Evolutionary conservation across 2,888 invertebrate species (phyloP).

Genomic region (Cartodere bifasciata): DNA sequence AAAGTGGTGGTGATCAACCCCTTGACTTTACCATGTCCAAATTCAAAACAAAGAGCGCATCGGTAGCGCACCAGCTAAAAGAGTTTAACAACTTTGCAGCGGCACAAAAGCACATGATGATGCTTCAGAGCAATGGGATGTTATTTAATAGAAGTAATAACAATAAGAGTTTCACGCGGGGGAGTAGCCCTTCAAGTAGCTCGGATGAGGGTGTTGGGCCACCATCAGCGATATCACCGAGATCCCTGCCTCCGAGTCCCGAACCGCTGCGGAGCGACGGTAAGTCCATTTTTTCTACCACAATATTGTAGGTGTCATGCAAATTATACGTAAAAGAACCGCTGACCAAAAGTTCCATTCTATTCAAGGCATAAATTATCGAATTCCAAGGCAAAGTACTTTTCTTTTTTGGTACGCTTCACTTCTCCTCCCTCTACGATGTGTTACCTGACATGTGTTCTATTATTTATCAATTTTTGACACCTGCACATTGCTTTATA

Average conservation of each 20-base stretch:
- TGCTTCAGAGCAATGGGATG: conserved; percentile 32
- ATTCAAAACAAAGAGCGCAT: conserved; percentile 33
- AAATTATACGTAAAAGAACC: neutral
- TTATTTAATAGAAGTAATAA: conserved; percentile 31
- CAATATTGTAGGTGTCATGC: neutral
- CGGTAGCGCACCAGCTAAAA: conserved; percentile 31
- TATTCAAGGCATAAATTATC: neutral
- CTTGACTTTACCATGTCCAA: conserved; percentile 62
- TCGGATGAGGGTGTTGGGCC: conserved; percentile 37
- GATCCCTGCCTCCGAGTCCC: conserved; percentile 31
- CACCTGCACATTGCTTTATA: conserved; percentile 28
- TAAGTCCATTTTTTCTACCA: conserved; percentile 21
- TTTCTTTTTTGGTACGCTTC: conserved; percentile 4
- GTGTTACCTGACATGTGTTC: conserved; percentile 23
- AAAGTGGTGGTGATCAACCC: conserved; percentile 44
- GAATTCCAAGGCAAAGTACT: neutral
- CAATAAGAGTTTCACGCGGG: conserved; percentile 29
- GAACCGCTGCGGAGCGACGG: conserved; percentile 33
- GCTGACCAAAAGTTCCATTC: neutral
- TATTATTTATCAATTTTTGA: conserved; percentile 23
- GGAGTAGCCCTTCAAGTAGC: conserved; percentile 33
- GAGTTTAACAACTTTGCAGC: conserved; percentile 27
- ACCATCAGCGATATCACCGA: conserved; percentile 30
- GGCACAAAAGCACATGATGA: conserved; percentile 32
- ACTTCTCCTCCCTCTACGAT: conserved; percentile 17